Base-by-base conservation (phyloP, 2,888 invertebrate species). In the Theretra japonica region DNA sequence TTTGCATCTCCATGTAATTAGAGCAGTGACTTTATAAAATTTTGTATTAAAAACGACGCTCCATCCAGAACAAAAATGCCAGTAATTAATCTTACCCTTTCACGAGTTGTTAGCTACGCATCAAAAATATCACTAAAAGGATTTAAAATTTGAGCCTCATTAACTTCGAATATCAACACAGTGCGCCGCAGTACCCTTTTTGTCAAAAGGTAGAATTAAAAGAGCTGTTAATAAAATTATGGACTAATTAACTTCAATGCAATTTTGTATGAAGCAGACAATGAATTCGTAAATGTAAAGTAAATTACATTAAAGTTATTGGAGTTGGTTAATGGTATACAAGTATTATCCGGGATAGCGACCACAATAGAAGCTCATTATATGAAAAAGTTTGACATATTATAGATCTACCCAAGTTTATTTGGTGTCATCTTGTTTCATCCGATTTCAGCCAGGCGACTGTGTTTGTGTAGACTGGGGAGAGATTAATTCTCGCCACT, bases 41-140 rank as follows among this genome's bases (percentile, higher is more conserved):
- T 41, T 33, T n/a, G 30, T 48, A 65, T 65, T 65, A 21, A 23
- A 48, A 65, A 48, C n/a, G 33, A 1, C 33, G 33, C n/a, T 21
- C 58, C 19, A 50, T 60, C 25, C 77, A 73, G 74, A 84, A 83
- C 87, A 87, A 89, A 92, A 93, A 91, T 88, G 87, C 72, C 85
- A 84, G 89, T 84, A 88, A 94, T 94, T 91, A 93, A 93, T 93
- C 93, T 90, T 90, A 91, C 90, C 93, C 93, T 93, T 94, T 94
- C 93, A 93, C 92, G 93, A 92, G 89, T 86, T 86, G 92, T 93
- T 94, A 88, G 84, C 82, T 77, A 70, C 80, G 75, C 72, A 76
- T 76, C 60, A 56, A 80, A 80, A 65, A 65, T 65, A 65, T 65
- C 75, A 79, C 81, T 48, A 59, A 70, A 70, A 70, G 60, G 58